Percentiles rank a stretch among this genome's conserved stretches.
phyloP scores from a whole-genome alignment of 1,140 invertebrate species.

The Bilobella aurantiaca region DNA sequence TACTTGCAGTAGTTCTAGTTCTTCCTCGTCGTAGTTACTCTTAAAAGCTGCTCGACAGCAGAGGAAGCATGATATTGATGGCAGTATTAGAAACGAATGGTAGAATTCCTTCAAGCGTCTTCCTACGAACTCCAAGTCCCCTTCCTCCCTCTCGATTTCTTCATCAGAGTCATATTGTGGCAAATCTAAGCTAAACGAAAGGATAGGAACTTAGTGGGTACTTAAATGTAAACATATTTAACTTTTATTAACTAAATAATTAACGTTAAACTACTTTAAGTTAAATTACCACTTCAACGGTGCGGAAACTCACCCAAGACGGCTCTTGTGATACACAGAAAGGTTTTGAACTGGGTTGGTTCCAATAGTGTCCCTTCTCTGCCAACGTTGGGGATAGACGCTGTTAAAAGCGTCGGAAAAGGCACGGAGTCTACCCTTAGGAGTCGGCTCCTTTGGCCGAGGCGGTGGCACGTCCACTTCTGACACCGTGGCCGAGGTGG shows the following conservation, averaged over 20 bases:
- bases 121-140: background rate
- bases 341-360: background rate
- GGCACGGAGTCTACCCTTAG: background rate
- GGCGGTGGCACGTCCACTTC: too few species aligned
- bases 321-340: background rate
- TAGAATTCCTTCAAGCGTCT: background rate
- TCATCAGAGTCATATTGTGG: background rate
- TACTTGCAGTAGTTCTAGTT: background rate
- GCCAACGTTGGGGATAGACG: background rate
- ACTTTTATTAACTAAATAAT: background rate
- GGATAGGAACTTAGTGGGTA: background rate
- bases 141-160: background rate
- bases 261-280: background rate
- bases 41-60: background rate
- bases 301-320: background rate
- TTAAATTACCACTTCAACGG: background rate
- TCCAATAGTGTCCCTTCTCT: background rate
- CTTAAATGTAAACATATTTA: background rate
- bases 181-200: background rate
- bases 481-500: too few species aligned
- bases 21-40: background rate
- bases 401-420: background rate
- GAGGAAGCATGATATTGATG: background rate
- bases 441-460: too few species aligned
- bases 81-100: background rate